phyloP scores from a whole-genome alignment of 2,113 vertebrate genomes.

The Pelodiscus sinensis region DNA sequence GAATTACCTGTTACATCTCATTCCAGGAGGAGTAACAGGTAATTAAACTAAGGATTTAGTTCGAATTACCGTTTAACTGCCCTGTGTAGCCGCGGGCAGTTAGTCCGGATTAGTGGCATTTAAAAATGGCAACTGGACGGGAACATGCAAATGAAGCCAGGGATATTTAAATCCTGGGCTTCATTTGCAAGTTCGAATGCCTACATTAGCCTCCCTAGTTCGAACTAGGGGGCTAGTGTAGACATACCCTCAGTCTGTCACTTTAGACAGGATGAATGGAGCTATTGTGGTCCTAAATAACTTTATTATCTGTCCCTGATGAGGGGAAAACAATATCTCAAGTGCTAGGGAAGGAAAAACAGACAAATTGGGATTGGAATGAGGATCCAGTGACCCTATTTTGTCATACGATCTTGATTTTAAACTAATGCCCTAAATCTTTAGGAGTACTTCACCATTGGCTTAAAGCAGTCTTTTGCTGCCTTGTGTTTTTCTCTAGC shows the following conservation, averaged over 20 bases:
- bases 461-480: not conserved
- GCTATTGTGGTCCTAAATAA: not conserved
- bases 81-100: no score
- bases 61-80: no score
- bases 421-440: not conserved
- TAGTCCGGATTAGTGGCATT: no score
- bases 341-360: not conserved
- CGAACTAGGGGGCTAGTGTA: no score
- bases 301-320: not conserved
- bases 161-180: no score
- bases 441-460: not conserved
- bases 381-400: not conserved
- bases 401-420: not conserved
- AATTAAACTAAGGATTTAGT: no score
- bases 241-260: not conserved
- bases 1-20: no score
- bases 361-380: not conserved
- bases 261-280: not conserved
- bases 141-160: no score
- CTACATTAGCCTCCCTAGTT: no score
- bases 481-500: not conserved
- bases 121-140: no score
- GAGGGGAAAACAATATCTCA: not conserved
- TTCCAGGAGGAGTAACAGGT: no score
- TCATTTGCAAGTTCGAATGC: no score